Percentiles rank a stretch among this genome's conserved stretches.
Conservation (phyloP, 2,113 vertebrate genomes). For the cattle (Bos taurus) region DNA sequence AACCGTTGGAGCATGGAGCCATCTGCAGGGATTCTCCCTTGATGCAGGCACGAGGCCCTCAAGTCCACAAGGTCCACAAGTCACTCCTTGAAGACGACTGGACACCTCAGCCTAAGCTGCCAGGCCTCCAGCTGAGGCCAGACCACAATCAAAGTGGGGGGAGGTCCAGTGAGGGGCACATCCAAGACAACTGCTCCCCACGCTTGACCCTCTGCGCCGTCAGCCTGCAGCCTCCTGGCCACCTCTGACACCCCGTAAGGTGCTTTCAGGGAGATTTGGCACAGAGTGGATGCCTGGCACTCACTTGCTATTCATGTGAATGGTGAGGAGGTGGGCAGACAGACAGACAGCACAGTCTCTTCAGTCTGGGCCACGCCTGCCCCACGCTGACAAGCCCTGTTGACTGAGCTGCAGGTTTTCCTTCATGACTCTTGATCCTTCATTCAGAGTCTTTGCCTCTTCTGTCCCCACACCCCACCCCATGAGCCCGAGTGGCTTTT, state of each 20-base stretch:
- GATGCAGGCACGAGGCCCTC: background rate
- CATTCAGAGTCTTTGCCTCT: background rate
- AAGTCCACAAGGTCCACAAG: background rate
- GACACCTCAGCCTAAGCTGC: background rate
- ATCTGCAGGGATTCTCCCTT: background rate
- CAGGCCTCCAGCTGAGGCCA: background rate
- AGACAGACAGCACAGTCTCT: background rate
- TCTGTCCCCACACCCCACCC: background rate
- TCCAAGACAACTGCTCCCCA: background rate
- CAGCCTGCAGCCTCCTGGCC: fast-evolving
- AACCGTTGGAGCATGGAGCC: background rate
- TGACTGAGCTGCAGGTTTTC: background rate
- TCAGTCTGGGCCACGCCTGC: background rate
- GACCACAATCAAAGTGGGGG: background rate
- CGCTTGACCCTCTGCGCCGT: fast-evolving
- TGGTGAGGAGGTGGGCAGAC: background rate
- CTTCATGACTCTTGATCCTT: background rate
- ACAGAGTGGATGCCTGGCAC: background rate
- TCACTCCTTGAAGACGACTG: background rate
- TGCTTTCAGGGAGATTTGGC: background rate
- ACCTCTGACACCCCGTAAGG: background rate
- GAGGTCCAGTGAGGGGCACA: background rate
- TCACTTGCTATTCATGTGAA: background rate
- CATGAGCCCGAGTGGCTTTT: background rate
- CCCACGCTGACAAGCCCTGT: background rate